Evolutionary conservation across 2,797 vertebrate genomes (phyloP).

Genomic region (Vireo griseus): DNA sequence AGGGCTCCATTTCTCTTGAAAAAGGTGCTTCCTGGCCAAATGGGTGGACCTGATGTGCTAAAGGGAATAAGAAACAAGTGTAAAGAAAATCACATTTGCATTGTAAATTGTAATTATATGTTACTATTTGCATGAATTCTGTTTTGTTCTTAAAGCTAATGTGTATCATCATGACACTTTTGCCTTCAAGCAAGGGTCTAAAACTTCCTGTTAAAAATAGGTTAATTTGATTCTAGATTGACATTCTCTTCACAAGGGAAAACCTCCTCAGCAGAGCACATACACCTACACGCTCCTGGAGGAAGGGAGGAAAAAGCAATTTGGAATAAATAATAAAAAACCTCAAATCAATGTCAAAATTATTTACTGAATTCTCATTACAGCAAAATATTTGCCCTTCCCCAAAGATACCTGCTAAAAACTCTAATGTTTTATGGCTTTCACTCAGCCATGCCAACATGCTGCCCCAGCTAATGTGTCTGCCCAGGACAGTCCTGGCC

Average conservation of each 20-base stretch:
- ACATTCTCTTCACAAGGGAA: not conserved
- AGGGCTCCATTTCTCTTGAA: conserved; percentile 95
- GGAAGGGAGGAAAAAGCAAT: not conserved
- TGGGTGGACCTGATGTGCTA: conserved; percentile 87
- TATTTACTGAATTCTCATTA: not conserved
- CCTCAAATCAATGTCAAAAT: not conserved
- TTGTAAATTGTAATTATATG: not conserved
- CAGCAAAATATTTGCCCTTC: not conserved
- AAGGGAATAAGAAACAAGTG: conserved; percentile 53
- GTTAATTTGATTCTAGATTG: conserved; percentile 39
- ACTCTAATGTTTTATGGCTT: not conserved
- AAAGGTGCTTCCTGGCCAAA: conserved; percentile 95
- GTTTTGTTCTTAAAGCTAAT: not conserved
- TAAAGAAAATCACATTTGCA: conserved; percentile 8
- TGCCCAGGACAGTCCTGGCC: not conserved
- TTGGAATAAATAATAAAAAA: not conserved
- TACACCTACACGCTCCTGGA: not conserved
- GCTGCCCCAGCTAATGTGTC: accelerated
- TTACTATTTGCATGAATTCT: not conserved
- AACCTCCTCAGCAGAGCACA: not conserved
- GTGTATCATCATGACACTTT: not conserved
- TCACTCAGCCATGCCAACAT: accelerated
- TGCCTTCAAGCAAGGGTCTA: not conserved
- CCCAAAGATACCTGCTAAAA: not conserved
- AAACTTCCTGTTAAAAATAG: conserved; percentile 26